Base-by-base conservation (phyloP, 2,113 vertebrate species). In the Gracilinanus agilis region DNA sequence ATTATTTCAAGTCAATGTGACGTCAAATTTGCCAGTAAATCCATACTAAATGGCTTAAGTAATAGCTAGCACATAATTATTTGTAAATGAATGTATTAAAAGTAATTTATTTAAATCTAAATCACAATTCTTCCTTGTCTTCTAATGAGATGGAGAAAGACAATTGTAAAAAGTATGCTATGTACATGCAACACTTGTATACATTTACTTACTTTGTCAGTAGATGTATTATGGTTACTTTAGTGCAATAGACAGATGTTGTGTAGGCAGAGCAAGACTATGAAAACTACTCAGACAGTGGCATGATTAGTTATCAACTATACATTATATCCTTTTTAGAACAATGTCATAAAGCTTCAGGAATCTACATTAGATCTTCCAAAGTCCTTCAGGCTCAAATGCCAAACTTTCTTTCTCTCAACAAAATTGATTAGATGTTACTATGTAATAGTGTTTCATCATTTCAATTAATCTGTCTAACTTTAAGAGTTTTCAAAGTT, bases 401-500 rank as follows among this genome's bases (percentile, higher is more conserved):
- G 94, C 54, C 29, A 19, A 9, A 25, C 24, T 88, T 93, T 7
- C 58, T 95, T 96, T 6, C 0, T 92, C 83, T 54, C 44, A 29
- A 94, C 54, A 49, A 49, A 2, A 49, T 49, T 49, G 49, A 3
- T 96, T 91, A 93, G 19, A 44, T 24, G 56, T 67, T 96, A 21
- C 0, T 54, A 90, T 92, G 94, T 58, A 55, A 54, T 93, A 93
- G 91, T 44, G 83, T 90, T 96, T 96, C 97, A 95, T 97, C 88
- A 2, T 67, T 92, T 94, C 11, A 96, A 92, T 9, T 34, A 97
- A 93, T 54, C 55, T 44, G 93, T 7, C 61, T 95, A 44, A 56
- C 95, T 97, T 96, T 34, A 97, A 49, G n/a, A 96, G 53, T 93
- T 96, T 97, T 93, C 54, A 23, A 91, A 12, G 95, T 97, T 97